These are phyloP conservation scores for Entomyzon cyanotis DNA, from an alignment of 2,113 vertebrate species.

Conservation along the genomic window DNA sequence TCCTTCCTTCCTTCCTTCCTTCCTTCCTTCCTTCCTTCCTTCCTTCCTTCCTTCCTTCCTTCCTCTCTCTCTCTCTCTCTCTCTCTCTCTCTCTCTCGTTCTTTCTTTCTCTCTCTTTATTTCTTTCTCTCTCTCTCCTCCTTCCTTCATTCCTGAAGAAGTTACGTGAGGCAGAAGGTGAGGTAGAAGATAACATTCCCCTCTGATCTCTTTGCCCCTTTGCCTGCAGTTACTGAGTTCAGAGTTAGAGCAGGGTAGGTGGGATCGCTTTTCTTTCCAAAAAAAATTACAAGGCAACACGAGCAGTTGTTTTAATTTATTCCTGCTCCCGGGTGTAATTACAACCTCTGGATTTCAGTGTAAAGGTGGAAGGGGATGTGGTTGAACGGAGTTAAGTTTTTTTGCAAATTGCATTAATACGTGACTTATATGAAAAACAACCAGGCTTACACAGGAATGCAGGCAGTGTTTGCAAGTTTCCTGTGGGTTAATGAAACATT, in stretches of 20 bases:
- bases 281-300: background rate
- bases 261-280: background rate
- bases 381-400: background rate
- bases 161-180: background rate
- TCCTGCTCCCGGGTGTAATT: background rate
- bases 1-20: background rate
- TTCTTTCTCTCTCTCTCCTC: too few species aligned
- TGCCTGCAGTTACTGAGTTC: background rate
- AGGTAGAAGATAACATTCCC: background rate
- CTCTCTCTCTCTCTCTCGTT: too few species aligned
- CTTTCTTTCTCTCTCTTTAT: too few species aligned
- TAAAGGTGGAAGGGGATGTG: background rate
- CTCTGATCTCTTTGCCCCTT: background rate
- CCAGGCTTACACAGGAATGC: background rate
- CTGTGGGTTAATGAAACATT: constrained; percentile 23
- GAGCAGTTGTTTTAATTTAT: background rate
- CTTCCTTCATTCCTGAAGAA: background rate
- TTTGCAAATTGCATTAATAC: background rate
- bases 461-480: constrained; percentile 1
- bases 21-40: too few species aligned
- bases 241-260: background rate
- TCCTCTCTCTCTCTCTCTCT: too few species aligned
- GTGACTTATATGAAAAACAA: constrained; percentile 9
- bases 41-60: background rate
- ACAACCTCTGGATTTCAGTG: background rate